These are phyloP conservation scores for Xestoiulus laeticollis DNA, from an alignment of 2,888 invertebrate species.

Conservation along the genomic window DNA sequence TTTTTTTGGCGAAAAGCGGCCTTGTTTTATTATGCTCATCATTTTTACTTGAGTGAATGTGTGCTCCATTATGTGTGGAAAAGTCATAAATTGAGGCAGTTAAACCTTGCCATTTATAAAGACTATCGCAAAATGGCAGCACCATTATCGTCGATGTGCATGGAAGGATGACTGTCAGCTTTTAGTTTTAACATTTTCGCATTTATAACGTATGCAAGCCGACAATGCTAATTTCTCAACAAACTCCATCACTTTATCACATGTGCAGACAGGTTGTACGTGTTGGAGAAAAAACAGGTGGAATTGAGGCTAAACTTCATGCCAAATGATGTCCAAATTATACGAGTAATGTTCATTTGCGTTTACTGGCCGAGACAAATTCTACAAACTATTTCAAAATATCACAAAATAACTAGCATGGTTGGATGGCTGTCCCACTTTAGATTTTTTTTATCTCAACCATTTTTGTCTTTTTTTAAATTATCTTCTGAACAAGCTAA, in stretches of 20 bases:
- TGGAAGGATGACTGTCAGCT: not conserved
- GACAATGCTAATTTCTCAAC: not conserved
- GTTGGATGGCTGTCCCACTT: not conserved
- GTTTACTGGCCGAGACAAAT: not conserved
- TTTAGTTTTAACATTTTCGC: not conserved
- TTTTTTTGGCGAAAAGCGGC: not conserved
- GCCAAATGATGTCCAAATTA: not conserved
- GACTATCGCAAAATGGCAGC: not conserved
- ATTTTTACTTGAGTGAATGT: conserved; percentile 14
- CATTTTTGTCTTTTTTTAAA: too few relatives aligned
- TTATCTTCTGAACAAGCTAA: too few relatives aligned
- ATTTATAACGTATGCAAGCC: not conserved
- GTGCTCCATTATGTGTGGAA: not conserved
- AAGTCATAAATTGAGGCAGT: conserved; percentile 16
- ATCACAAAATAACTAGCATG: not conserved
- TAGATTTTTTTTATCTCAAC: too few relatives aligned
- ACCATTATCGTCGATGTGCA: conserved; percentile 26
- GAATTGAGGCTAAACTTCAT: not conserved
- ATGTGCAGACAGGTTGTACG: not conserved
- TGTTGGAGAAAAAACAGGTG: not conserved
- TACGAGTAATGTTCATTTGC: not conserved
- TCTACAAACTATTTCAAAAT: not conserved
- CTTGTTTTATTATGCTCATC: not conserved
- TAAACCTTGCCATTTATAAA: not conserved
- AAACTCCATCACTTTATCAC: not conserved